Conservation (phyloP, 2,797 vertebrate species). For the Synaphobranchus kaupii region DNA sequence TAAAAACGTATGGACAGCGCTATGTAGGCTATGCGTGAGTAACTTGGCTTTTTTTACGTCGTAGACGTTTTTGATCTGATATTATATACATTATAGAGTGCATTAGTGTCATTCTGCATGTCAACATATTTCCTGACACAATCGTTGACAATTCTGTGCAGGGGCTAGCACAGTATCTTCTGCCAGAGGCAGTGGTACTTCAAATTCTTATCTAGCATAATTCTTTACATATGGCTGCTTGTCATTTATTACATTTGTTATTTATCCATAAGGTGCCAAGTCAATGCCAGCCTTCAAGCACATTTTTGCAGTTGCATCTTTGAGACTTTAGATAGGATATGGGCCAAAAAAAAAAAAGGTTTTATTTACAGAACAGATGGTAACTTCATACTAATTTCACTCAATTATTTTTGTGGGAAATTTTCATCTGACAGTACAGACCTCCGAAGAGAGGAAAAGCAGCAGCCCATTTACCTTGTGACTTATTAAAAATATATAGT, state of each 20-base stretch:
- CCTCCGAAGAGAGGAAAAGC: neutral
- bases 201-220: neutral
- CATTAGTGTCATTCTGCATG: neutral
- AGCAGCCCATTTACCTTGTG: neutral
- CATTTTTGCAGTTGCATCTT: neutral
- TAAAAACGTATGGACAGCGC: too few species aligned
- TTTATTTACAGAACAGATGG: neutral
- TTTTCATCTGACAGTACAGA: neutral
- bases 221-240: neutral
- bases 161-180: neutral
- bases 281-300: neutral
- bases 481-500: neutral
- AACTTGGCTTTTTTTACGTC: too few species aligned
- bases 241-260: neutral
- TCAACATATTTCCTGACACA: neutral
- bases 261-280: neutral
- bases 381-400: neutral
- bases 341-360: neutral
- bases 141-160: neutral
- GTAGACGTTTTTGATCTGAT: too few species aligned
- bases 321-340: neutral
- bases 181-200: neutral
- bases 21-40: too few species aligned
- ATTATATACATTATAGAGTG: too few species aligned
- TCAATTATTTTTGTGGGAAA: neutral